Evolutionary conservation across 2,888 invertebrate species (phyloP), one percentile per base, ranked within the genome.

Genomic region (Eueremaeus valkanovi): DNA sequence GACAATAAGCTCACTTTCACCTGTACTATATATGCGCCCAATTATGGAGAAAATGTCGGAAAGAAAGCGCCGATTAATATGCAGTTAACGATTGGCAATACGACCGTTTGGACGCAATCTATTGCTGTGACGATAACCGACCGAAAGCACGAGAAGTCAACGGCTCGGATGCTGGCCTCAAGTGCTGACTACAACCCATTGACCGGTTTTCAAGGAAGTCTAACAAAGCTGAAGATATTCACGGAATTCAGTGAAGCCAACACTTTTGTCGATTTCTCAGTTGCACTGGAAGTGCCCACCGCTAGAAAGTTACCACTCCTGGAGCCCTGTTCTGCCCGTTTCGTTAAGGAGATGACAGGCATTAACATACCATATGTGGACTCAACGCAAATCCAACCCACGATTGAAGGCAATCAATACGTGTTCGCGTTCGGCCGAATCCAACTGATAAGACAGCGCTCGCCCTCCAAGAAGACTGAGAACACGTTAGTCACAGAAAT

Each of bases 291-390:
- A 24, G 77, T 77, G 0, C 72, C 68, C 0, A 61, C 68, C 16
- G 68, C 61, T 51, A 70, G 76, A 8, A 55, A 51, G 29, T 33
- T 76, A 16, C 75, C 78, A 9, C 72, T 76, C n/a, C 72, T 79
- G 24, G 78, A 78, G 45, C 78, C 79, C 13, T 80, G 79, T 45
- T 76, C 78, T 9, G 79, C 78, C 3, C 24, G 78, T 45, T 61
- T 79, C 1, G 74, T 78, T 73, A 75, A 76, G n/a, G 77, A 77
- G 66, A 63, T 73, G 45, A 77, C 36, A 18, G 78, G 77, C 16
- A 79, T 79, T 72, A 79, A 80, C 51, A 74, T 80, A 21, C 78
- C 79, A 0, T 80, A 79, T 68, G 76, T 79, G 3, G 78, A 78
- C 45, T 75, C 75, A 1, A 74, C 76, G 0, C 78, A 77, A 72